phyloP scores from a whole-genome alignment of 2,888 invertebrate species.

The Drosophila robusta region DNA sequence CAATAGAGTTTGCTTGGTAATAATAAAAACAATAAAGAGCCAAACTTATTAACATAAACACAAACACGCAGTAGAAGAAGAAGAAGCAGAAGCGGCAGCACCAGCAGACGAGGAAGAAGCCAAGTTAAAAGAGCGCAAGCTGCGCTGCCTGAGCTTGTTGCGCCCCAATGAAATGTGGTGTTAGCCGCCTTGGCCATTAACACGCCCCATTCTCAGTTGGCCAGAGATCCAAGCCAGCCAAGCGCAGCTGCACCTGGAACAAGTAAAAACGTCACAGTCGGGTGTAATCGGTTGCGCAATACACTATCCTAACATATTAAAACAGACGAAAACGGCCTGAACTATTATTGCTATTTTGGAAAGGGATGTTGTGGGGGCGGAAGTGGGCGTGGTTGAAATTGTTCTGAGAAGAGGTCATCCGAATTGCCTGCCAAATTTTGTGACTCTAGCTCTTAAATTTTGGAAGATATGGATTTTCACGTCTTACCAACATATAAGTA shows the following conservation, averaged over 20 bases:
- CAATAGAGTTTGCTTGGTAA: constrained; percentile 44
- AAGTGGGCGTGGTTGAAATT: too few species aligned
- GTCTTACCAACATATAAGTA: not conserved
- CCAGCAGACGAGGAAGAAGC: constrained; percentile 11
- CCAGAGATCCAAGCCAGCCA: constrained; percentile 16
- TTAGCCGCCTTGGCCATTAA: constrained; percentile 38
- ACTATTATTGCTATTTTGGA: too few species aligned
- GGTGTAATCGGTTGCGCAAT: too few species aligned
- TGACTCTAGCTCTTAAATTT: too few species aligned
- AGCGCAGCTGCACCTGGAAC: constrained; percentile 38
- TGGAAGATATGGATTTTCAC: too few species aligned
- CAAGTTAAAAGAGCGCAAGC: constrained; percentile 10
- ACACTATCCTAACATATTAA: too few species aligned
- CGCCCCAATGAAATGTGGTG: constrained; percentile 25
- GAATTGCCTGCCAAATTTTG: too few species aligned
- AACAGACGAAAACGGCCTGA: too few species aligned
- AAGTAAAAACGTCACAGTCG: too few species aligned
- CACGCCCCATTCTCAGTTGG: constrained; percentile 46
- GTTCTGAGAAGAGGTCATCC: too few species aligned
- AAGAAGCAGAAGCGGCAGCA: constrained; percentile 19
- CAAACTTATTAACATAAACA: constrained; percentile 76
- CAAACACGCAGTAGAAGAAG: constrained; percentile 56
- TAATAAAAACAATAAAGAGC: constrained; percentile 71
- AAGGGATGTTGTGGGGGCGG: too few species aligned
- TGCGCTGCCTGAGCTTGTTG: constrained; percentile 19